Percentiles rank a stretch among this genome's conserved stretches.
These are phyloP conservation scores for Notodonta ziczac DNA, from an alignment of 2,888 invertebrate species.

Conservation along the genomic window DNA sequence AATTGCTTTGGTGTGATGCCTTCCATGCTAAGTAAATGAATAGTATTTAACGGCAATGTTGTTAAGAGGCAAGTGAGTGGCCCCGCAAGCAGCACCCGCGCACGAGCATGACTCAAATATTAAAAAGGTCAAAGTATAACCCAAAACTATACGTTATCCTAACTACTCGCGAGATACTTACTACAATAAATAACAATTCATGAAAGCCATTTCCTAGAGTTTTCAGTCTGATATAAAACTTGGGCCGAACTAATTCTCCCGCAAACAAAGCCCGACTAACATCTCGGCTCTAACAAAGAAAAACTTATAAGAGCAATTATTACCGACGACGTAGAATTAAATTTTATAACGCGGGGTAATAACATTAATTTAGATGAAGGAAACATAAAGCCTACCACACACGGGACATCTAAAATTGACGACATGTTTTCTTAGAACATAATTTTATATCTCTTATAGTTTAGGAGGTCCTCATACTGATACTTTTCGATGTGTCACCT, in stretches of 20 bases:
- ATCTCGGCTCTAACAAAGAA: conserved; percentile 35
- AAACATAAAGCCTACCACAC: conserved; percentile 13
- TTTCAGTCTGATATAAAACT: neutral
- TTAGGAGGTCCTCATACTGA: no score
- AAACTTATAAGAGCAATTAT: conserved; percentile 42
- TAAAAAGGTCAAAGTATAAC: neutral
- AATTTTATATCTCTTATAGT: no score
- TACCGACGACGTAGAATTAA: conserved; percentile 26
- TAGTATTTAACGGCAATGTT: no score
- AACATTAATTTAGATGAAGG: conserved; percentile 27
- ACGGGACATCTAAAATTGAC: no score
- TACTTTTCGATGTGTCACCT: no score
- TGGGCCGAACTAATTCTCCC: conserved; percentile 6
- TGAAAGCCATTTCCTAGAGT: neutral
- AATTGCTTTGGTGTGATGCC: no score
- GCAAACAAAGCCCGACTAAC: conserved; percentile 17
- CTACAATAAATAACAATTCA: neutral
- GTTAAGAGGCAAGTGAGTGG: no score
- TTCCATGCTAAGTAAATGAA: no score
- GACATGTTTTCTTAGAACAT: no score
- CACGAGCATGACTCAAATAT: no score
- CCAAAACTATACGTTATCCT: neutral
- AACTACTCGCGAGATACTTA: neutral
- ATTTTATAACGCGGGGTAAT: conserved; percentile 22
- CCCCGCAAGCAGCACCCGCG: no score